Base-by-base conservation (phyloP, 1,140 invertebrate species). In the Glomeris maerens region DNA sequence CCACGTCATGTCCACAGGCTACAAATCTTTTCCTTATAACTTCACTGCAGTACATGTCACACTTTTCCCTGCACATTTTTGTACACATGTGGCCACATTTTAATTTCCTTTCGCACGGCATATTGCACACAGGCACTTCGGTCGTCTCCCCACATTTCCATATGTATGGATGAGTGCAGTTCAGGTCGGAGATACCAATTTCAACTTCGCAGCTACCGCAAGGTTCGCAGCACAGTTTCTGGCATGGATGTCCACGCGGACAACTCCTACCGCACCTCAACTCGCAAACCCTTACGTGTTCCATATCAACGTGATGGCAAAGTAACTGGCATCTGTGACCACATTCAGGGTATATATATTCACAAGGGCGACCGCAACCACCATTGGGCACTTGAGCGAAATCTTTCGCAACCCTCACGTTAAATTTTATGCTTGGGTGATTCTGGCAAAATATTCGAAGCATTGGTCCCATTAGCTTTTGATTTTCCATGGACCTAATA, bases 391-490 rank as follows among this genome's bases (percentile, higher is more conserved):
- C 56, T 3, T 55, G 10, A 3, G 36, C 22, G 52, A 72, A 66
- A 47, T 72, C 68, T 1, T 57, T 40, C 0, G 59, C 56, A 3
- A 47, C 52, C 26, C 50, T 55, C 3, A 56, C 55, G 31, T 54
- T 41, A 23, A 59, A 56, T 17, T 22, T 20, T 1, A 28, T 20
- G 22, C 61, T 44, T 10, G 68, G 65, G 54, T 73, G 70, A 56
- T 68, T 71, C 52, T 68, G 62, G 56, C 71, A 73, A 10, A 52
- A 50, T 14, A 72, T 50, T 2, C 51, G 48, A 27, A 77, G 46
- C 44, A 56, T 47, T 52, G 58, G 25, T 49, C 64, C 53, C 52
- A 64, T 49, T 55, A 55, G 39, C 27, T 48, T 53, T 45, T 25
- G 47, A 21, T 50, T 49, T 50, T 22, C 23, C 53, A 62, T 27